phyloP scores from a whole-genome alignment of 2,113 vertebrate species.

The Acrocephalus kingi region DNA sequence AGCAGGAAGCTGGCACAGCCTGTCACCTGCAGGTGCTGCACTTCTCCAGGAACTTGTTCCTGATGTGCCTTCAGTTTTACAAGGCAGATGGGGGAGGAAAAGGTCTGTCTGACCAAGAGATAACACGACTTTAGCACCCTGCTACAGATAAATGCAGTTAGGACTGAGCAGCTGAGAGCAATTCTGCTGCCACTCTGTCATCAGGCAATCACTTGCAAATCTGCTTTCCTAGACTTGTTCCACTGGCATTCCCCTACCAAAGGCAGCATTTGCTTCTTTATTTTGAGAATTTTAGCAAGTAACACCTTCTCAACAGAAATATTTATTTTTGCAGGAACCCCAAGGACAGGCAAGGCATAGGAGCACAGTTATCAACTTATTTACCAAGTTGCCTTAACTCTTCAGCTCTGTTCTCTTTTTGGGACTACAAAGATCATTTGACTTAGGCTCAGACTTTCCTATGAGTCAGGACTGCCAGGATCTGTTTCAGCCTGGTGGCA shows the following conservation, averaged over 20 bases:
- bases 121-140: not conserved
- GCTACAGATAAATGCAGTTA: not conserved
- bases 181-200: not conserved
- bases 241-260: not conserved
- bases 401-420: not conserved
- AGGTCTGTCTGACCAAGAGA: not conserved
- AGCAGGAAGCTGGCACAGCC: not conserved
- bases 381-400: not conserved
- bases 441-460: not conserved
- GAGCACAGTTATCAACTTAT: not conserved
- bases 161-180: not conserved
- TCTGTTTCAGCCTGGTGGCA: not conserved
- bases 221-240: not conserved
- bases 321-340: not conserved
- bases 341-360: not conserved
- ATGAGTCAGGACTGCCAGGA: not conserved
- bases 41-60: not conserved
- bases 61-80: not conserved
- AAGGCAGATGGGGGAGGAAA: not conserved
- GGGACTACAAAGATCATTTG: not conserved
- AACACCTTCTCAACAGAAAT: not conserved
- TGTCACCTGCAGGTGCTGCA: not conserved
- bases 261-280: not conserved
- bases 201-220: not conserved
- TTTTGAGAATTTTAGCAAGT: not conserved